Evolutionary conservation across 2,888 invertebrate species (phyloP).

Genomic region (Noctua comes): DNA sequence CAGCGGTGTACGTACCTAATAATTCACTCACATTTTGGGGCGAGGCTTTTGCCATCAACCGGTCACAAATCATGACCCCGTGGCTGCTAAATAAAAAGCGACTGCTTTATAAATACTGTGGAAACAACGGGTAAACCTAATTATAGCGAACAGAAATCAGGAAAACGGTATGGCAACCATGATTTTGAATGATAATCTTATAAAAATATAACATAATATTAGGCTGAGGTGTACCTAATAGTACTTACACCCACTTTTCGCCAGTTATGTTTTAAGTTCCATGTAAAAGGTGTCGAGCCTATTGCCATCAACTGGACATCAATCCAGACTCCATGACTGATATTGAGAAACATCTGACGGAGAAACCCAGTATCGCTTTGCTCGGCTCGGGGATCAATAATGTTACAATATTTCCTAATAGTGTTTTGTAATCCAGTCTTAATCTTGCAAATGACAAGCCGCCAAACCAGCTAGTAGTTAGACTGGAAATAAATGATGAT

Average conservation of each 20-base stretch:
- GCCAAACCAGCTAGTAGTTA: constrained; percentile 1
- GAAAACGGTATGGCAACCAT: not conserved
- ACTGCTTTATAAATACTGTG: not conserved
- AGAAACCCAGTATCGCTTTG: no score
- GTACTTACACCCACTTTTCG: no score
- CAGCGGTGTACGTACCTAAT: not conserved
- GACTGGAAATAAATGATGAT: constrained; percentile 16
- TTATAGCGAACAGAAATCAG: not conserved
- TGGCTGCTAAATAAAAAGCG: not conserved
- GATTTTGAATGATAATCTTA: not conserved
- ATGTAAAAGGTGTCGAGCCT: no score
- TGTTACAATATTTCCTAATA: not conserved
- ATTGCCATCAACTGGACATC: no score
- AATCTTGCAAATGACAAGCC: not conserved
- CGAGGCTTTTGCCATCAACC: not conserved
- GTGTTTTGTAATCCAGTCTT: not conserved
- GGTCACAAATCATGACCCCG: not conserved
- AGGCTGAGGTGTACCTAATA: no score
- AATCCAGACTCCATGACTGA: no score
- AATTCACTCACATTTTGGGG: not conserved
- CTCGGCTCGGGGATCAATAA: not conserved
- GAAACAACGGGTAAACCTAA: not conserved
- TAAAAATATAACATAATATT: not conserved
- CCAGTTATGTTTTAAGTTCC: no score
- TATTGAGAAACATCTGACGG: no score